Evolutionary conservation across 2,113 vertebrate species (phyloP).

Genomic region (Beaufortia kweichowensis): DNA sequence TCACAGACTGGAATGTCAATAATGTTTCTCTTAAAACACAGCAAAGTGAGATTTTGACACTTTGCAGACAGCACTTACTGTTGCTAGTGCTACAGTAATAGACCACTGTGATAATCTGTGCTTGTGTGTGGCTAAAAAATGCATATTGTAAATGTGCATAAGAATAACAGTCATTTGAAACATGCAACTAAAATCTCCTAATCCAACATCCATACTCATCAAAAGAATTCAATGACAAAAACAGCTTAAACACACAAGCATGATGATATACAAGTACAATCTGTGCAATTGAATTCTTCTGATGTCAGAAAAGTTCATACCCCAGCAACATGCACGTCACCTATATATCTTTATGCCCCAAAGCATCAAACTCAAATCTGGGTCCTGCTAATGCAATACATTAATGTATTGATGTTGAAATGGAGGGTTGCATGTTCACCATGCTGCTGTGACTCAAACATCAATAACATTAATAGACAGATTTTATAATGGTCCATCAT

Average conservation of each 20-base stretch:
- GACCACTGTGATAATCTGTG: neutral
- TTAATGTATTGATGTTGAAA: constrained; percentile 9
- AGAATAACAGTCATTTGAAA: neutral
- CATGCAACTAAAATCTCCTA: constrained; percentile 19
- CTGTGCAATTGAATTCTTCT: neutral
- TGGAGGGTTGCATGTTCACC: neutral
- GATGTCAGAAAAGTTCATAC: neutral
- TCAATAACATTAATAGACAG: constrained; percentile 49
- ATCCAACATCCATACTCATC: constrained; percentile 24
- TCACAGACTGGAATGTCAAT: neutral
- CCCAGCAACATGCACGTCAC: neutral
- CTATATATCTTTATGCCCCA: neutral
- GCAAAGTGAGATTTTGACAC: too few relatives aligned
- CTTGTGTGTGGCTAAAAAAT: neutral
- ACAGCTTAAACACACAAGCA: neutral
- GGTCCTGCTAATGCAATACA: neutral
- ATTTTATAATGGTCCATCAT: constrained; percentile 43
- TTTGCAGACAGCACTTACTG: neutral
- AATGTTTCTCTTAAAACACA: neutral
- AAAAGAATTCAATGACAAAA: constrained; percentile 40
- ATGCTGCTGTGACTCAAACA: neutral
- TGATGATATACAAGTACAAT: neutral
- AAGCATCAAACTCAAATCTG: neutral
- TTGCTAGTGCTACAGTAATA: neutral
- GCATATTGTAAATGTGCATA: neutral